phyloP scores from a whole-genome alignment of 2,888 invertebrate species.

The Imbricaverruca yamaguchii region DNA sequence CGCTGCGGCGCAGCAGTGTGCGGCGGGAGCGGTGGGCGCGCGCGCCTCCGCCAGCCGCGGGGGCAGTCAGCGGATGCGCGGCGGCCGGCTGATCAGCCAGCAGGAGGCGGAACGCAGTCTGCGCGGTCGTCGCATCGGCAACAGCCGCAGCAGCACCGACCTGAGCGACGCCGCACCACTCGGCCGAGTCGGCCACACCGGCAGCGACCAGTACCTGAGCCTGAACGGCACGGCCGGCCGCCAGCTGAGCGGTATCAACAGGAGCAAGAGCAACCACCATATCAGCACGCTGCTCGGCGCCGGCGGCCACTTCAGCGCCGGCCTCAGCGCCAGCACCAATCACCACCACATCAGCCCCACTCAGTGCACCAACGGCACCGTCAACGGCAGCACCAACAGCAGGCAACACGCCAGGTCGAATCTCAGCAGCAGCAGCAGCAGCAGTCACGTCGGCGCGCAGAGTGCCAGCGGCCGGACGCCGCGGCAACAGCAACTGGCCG shows the following conservation, averaged over 20 bases:
- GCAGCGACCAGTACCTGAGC: constrained; percentile 7
- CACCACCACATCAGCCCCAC: background rate
- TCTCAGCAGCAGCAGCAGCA: no score
- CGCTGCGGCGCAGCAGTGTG: background rate
- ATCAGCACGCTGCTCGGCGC: background rate
- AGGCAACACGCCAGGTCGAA: no score
- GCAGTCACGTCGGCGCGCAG: no score
- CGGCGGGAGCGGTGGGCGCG: background rate
- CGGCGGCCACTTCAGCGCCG: background rate
- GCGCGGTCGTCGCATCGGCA: background rate
- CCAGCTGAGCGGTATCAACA: background rate
- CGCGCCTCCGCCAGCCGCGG: background rate
- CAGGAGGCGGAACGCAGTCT: background rate
- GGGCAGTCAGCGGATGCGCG: background rate
- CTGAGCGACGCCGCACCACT: background rate
- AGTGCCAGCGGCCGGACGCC: background rate
- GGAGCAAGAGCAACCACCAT: background rate
- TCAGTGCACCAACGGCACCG: no score
- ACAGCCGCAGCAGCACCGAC: constrained; percentile 11
- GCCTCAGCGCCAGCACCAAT: background rate
- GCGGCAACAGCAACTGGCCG: no score
- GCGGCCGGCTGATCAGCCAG: background rate
- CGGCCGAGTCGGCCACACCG: background rate
- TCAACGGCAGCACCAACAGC: background rate
- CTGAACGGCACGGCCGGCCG: background rate